A percentile compares a stretch with the other conserved stretches of the same genome.
Conservation (phyloP, 2,113 vertebrate species). For the Apeltes quadracus region DNA sequence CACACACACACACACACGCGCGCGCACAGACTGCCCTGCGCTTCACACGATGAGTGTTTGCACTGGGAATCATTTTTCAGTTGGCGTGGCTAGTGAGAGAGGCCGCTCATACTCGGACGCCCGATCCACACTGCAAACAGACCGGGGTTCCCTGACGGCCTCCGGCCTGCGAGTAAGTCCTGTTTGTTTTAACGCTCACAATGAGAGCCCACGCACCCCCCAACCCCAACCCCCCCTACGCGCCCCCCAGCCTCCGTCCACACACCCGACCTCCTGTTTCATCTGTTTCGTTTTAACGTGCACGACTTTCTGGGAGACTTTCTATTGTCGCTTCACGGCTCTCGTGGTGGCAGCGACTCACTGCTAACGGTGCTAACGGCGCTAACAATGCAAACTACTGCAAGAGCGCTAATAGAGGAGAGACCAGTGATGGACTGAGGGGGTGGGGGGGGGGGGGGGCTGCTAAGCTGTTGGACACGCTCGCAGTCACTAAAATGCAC, state of each 20-base stretch:
- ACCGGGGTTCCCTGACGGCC: slow-evolving; percentile 19
- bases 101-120: slow-evolving; percentile 52
- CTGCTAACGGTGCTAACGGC: background rate
- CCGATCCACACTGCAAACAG: slow-evolving; percentile 61
- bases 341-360: background rate
- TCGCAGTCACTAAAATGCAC: background rate
- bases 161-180: slow-evolving; percentile 32
- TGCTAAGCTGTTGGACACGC: background rate
- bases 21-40: background rate
- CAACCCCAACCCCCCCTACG: too few relatives aligned
- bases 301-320: background rate
- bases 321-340: background rate
- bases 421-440: background rate
- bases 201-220: background rate
- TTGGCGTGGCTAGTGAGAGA: slow-evolving; percentile 57
- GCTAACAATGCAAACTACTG: background rate
- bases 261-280: background rate
- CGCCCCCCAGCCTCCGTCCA: too few relatives aligned
- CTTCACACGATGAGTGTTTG: slow-evolving; percentile 67
- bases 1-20: slow-evolving; percentile 14
- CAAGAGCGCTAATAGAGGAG: background rate
- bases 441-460: background rate
- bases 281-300: background rate
- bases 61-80: slow-evolving; percentile 71
- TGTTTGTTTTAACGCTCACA: slow-evolving; percentile 54